These are phyloP conservation scores for Bugulina stolonifera DNA, from an alignment of 2,888 invertebrate genomes.

Conservation along the genomic window DNA sequence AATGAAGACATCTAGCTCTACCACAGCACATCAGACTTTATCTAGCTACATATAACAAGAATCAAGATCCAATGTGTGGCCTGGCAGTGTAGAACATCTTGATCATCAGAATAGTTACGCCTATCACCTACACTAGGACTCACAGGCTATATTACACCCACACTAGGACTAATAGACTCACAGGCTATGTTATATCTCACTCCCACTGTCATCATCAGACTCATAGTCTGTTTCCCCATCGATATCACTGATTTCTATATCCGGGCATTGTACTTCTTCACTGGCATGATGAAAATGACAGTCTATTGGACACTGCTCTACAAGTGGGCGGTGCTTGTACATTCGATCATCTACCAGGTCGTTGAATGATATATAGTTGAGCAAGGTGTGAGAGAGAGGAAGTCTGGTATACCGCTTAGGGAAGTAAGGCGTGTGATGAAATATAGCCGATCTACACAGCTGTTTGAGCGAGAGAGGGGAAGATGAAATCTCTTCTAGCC, in stretches of 20 bases:
- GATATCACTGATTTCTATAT: constrained; percentile 18
- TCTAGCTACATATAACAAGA: too few relatives aligned
- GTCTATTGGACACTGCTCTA: constrained; percentile 42
- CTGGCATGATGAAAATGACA: constrained; percentile 31
- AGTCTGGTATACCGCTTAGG: constrained; percentile 36
- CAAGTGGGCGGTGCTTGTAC: constrained; percentile 34
- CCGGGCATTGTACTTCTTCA: constrained; percentile 16
- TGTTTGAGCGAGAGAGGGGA: constrained; percentile 2
- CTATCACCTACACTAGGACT: too few relatives aligned
- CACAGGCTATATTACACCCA: too few relatives aligned
- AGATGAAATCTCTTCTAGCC: neutral
- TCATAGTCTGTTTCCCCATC: constrained; percentile 19
- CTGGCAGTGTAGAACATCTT: too few relatives aligned
- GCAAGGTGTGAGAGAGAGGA: constrained; percentile 35
- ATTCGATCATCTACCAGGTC: constrained; percentile 37
- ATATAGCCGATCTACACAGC: constrained; percentile 34
- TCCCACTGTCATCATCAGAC: neutral
- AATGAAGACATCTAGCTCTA: too few relatives aligned
- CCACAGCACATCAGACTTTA: too few relatives aligned
- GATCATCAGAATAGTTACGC: too few relatives aligned
- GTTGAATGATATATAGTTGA: constrained; percentile 36
- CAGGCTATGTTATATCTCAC: too few relatives aligned
- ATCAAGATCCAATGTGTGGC: too few relatives aligned
- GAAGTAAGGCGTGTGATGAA: constrained; percentile 35
- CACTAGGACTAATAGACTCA: too few relatives aligned